phyloP scores from a whole-genome alignment of 2,888 invertebrate genomes.

The Cheilosia impressa region DNA sequence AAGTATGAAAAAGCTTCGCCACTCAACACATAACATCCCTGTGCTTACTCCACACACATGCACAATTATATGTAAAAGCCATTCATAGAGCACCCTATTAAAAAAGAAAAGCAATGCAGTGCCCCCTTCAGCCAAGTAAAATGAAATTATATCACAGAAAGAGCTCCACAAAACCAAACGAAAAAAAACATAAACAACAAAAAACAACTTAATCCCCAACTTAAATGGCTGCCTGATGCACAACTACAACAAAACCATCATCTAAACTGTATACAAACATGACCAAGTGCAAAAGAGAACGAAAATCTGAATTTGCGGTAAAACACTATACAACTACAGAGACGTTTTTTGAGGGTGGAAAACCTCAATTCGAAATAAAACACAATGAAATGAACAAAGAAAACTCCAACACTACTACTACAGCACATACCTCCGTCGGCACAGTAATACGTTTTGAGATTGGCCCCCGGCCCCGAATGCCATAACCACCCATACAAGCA shows the following conservation, averaged over 20 bases:
- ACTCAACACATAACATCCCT: constrained; percentile 33
- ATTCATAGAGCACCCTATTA: constrained; percentile 11
- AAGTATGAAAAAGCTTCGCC: neutral
- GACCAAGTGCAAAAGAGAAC: constrained; percentile 63
- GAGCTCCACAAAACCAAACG: constrained; percentile 31
- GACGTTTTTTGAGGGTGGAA: constrained; percentile 63
- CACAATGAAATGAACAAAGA: constrained; percentile 65
- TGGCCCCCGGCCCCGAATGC: constrained; percentile 23
- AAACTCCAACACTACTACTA: constrained; percentile 61
- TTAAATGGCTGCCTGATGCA: constrained; percentile 67
- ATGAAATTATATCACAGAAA: constrained; percentile 41
- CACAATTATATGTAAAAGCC: constrained; percentile 37
- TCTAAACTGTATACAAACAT: constrained; percentile 30
- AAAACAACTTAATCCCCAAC: constrained; percentile 9
- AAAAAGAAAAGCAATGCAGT: constrained; percentile 16
- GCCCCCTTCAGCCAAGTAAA: constrained; percentile 18
- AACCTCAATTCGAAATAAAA: constrained; percentile 74
- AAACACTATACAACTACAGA: constrained; percentile 70
- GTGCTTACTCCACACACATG: constrained; percentile 21
- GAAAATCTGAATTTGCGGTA: constrained; percentile 70
- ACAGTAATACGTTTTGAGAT: constrained; percentile 55
- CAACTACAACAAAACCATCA: constrained; percentile 61
- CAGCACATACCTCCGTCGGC: constrained; percentile 35
- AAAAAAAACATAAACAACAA: constrained; percentile 5
- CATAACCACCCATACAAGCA: constrained; percentile 44